phyloP scores from a whole-genome alignment of 2,113 vertebrate genomes.

The Origma solitaria region DNA sequence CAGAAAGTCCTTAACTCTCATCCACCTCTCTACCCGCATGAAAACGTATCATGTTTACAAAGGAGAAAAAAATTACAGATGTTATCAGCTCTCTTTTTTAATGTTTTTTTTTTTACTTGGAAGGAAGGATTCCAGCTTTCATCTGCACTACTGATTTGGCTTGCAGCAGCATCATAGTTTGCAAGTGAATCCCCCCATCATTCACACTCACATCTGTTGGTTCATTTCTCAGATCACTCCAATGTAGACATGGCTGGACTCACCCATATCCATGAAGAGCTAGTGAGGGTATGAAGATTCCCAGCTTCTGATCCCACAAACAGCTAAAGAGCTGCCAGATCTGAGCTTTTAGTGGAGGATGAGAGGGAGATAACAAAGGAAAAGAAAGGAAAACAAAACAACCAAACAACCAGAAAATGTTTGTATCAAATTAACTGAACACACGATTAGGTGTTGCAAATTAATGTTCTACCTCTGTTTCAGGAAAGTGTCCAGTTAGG shows the following conservation, averaged over 20 bases:
- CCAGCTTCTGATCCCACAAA: neutral
- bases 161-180: neutral
- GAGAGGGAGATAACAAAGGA: neutral
- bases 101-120: neutral
- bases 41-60: neutral
- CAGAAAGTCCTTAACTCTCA: neutral
- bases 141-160: neutral
- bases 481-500: neutral
- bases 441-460: neutral
- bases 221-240: neutral
- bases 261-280: neutral
- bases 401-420: neutral
- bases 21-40: neutral
- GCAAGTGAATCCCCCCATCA: neutral
- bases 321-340: neutral
- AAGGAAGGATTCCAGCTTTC: neutral
- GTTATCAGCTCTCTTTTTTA: neutral
- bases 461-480: neutral
- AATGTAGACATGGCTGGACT: neutral
- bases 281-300: neutral
- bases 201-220: neutral
- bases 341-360: neutral
- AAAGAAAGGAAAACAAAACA: neutral
- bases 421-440: neutral
- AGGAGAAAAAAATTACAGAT: neutral